Evolutionary conservation across 35 echinoderm and acorn worm species (phyloP), one percentile per base, ranked within the genome.

Genomic region (Strongylocentrotus purpuratus): DNA sequence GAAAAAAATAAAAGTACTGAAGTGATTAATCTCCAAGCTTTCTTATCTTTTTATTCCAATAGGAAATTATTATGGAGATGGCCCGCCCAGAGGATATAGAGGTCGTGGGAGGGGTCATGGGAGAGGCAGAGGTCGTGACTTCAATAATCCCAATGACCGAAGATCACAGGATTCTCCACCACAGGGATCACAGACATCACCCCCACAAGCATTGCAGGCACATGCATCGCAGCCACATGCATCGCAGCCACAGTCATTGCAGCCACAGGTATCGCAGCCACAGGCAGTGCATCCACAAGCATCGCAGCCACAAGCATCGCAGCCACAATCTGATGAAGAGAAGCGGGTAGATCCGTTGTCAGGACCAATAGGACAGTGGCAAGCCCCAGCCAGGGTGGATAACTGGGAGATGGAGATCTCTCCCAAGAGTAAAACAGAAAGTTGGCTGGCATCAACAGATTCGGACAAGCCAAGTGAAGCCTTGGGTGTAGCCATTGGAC

Each of bases 341-440:
- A 94, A 85, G 31, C 46, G 91, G 31, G 91, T 93, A 32, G 96
- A 95, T 86, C 96, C 96, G 6, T 61, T 97, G 22, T 97, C 94
- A 18, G 94, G 96, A 32, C 96, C 97, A 0, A 97, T 97, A 58
- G 97, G 96, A 22, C 85, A 94, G 48, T 96, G 96, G 96, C 94
- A 94, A 86, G 70, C 93, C 33, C 31, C 96, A 31, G 33, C 86
- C 2, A 17, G 31, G n/a, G 85, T 35, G 32, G 94, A 94, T 41
- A 93, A 93, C 91, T 93, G 91, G 91, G 91, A 93, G 31, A 47
- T 93, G 46, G 91, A 93, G 48, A 93, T 93, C 13, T 93, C 91
- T 46, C 91, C 91, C 3, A 93, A 47, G 48, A 93, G 91, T 46
- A 93, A 93, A 93, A 93, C 91, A 58, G 91, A 93, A 28, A 93